Conservation (phyloP, 2,113 vertebrate genomes). For the Delphinus delphis region DNA sequence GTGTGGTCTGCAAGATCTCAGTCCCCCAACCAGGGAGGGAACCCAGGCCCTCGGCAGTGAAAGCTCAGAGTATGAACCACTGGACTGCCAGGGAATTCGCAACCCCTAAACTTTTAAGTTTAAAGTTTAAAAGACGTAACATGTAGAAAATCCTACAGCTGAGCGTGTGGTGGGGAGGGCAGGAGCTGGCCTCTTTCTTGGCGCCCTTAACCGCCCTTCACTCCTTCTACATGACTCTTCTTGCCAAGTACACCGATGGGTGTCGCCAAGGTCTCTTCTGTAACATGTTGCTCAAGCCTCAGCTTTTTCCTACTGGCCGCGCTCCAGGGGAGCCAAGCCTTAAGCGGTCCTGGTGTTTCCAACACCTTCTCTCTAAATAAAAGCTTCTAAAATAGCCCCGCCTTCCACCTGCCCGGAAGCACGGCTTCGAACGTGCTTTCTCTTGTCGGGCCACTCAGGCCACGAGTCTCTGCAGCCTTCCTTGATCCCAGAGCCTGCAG, state of each 20-base stretch:
- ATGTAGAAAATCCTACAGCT: not conserved
- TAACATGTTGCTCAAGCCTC: not conserved
- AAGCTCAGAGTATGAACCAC: not conserved
- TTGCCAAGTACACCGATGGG: not conserved
- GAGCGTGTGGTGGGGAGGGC: not conserved
- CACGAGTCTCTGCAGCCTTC: not conserved
- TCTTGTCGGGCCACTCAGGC: not conserved
- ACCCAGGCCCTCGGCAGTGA: not conserved
- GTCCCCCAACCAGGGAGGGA: not conserved
- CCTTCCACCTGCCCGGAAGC: not conserved
- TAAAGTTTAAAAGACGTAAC: not conserved
- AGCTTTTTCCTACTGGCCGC: not conserved
- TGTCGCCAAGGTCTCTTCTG: not conserved
- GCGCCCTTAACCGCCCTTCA: not conserved
- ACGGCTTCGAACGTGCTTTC: not conserved
- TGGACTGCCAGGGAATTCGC: not conserved
- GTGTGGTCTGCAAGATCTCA: not conserved
- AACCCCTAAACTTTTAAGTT: not conserved
- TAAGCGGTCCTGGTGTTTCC: not conserved
- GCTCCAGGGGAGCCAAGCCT: not conserved
- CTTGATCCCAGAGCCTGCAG: not conserved
- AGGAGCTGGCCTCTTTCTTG: not conserved
- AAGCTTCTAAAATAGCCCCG: not conserved
- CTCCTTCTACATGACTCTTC: not conserved
- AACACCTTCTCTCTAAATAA: not conserved